Conservation (phyloP, 2,797 vertebrate species). For the Pseudomugil tenellus region DNA sequence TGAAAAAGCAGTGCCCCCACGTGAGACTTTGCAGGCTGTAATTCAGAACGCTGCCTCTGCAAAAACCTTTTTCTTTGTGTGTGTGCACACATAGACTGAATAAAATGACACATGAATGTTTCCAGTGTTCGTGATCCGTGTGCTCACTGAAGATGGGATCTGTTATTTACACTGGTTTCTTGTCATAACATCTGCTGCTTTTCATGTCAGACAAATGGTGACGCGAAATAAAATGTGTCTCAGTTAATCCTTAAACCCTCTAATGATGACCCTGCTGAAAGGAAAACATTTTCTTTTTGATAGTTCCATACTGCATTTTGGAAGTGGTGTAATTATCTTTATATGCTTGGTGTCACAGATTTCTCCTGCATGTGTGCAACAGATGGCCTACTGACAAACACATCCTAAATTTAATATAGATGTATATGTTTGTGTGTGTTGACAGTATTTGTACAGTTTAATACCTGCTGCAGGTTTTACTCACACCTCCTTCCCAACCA, state of each 20-base stretch:
- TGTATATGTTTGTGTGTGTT: background rate
- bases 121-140: conserved; percentile 3
- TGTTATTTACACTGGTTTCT: conserved; percentile 47
- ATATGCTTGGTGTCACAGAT: conserved; percentile 19
- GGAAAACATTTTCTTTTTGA: conserved; percentile 4
- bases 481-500: conserved; percentile 18
- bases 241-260: conserved; percentile 7
- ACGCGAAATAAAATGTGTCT: conserved; percentile 35
- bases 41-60: conserved; percentile 45
- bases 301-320: conserved; percentile 6
- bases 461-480: conserved; percentile 21
- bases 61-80: conserved; percentile 16
- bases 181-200: conserved; percentile 33
- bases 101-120: conserved; percentile 22
- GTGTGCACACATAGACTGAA: conserved; percentile 15
- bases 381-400: conserved; percentile 26
- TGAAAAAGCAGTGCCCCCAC: conserved; percentile 66
- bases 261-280: conserved; percentile 13
- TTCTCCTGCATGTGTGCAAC: conserved; percentile 23
- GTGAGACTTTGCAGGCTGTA: conserved; percentile 63
- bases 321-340: conserved; percentile 13
- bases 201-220: conserved; percentile 33
- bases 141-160: conserved; percentile 10
- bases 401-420: background rate
- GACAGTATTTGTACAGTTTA: conserved; percentile 6